Conservation (phyloP, 2,888 invertebrate species). For the Autographa gamma region DNA sequence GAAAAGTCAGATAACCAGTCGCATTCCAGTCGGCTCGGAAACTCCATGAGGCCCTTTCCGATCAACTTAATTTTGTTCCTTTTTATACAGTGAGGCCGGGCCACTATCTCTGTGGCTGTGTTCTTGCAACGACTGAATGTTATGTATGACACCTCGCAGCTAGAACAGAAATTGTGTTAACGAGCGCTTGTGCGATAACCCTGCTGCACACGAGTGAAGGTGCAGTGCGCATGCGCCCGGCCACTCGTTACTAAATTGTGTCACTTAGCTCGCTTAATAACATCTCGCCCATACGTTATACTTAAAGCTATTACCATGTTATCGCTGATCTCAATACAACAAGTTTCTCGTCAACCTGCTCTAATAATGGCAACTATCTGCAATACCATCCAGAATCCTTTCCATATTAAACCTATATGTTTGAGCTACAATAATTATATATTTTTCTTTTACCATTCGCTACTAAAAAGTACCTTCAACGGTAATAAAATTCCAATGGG, state of each 20-base stretch:
- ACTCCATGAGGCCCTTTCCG: constrained; percentile 29
- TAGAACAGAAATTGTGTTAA: constrained; percentile 59
- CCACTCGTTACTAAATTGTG: constrained; percentile 60
- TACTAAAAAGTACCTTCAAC: constrained; percentile 66
- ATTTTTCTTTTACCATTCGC: constrained; percentile 44
- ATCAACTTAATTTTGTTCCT: constrained; percentile 22
- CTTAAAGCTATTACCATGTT: constrained; percentile 26
- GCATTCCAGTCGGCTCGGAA: constrained; percentile 33
- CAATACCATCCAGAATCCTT: constrained; percentile 9
- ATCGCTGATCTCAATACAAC: constrained; percentile 18
- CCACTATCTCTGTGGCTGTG: constrained; percentile 1
- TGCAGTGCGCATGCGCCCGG: constrained; percentile 28
- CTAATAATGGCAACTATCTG: constrained; percentile 26
- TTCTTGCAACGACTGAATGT: constrained; percentile 28
- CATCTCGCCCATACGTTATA: constrained; percentile 38
- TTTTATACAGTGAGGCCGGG: constrained; percentile 17
- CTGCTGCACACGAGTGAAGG: constrained; percentile 53
- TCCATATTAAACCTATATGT: constrained; percentile 14
- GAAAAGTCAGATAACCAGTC: constrained; percentile 43
- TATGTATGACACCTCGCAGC: constrained; percentile 45
- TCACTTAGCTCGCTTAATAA: constrained; percentile 56
- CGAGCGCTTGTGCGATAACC: constrained; percentile 58
- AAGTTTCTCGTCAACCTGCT: constrained; percentile 14
- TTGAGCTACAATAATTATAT: constrained; percentile 15
- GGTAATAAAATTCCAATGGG: constrained; percentile 75